Conservation (phyloP, 2,113 vertebrate species). For the Oplegnathus fasciatus region DNA sequence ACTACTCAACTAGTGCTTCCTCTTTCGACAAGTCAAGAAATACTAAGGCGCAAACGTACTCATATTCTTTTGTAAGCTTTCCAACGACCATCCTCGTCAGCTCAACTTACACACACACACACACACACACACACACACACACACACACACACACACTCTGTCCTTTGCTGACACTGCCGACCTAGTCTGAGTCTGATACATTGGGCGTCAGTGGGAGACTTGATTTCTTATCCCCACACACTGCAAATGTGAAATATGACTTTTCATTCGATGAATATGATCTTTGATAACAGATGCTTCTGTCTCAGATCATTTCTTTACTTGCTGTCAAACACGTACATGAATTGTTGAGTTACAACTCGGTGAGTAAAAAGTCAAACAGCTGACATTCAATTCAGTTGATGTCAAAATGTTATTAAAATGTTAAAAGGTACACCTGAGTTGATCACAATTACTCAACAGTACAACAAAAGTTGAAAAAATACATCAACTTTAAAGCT, state of each 20-base stretch:
- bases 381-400: neutral
- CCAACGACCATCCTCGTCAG: neutral
- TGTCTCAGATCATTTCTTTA: constrained; percentile 5
- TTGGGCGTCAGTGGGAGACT: neutral
- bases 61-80: no score
- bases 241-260: constrained; percentile 7
- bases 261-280: constrained; percentile 17
- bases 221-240: constrained; percentile 3
- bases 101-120: neutral
- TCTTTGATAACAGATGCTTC: constrained; percentile 29
- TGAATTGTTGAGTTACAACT: constrained; percentile 6
- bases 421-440: neutral
- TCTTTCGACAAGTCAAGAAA: neutral
- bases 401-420: neutral
- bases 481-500: neutral
- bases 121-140: neutral
- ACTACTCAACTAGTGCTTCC: constrained; percentile 23
- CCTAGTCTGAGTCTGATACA: neutral
- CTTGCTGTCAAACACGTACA: neutral
- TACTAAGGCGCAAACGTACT: no score
- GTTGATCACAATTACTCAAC: neutral
- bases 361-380: neutral
- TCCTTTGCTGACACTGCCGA: constrained; percentile 27
- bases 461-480: neutral
- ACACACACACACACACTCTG: neutral